Base-by-base conservation (phyloP, 1,140 invertebrate genomes). In the Cephus cinctus region DNA sequence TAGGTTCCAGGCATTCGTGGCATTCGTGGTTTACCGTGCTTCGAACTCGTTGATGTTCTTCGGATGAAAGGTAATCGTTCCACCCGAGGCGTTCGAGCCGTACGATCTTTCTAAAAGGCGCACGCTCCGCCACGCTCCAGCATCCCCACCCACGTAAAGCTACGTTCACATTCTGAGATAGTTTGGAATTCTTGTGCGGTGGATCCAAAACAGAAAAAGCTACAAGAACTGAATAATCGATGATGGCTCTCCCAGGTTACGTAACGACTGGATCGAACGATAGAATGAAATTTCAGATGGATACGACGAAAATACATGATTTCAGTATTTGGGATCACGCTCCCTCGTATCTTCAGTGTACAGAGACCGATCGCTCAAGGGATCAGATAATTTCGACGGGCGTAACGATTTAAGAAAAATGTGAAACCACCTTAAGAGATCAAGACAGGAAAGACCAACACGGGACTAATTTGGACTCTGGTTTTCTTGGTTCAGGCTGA, bases 91-190 rank as follows among this genome's bases (percentile, higher is more conserved):
- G 59, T 62, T 39, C 57, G 54, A 57, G 59, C 50, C 64, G 47
- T 55, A 63, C 59, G 61, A 55, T 59, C 52, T 45, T 48, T 61
- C 43, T 59, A 56, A 58, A 60, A 61, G 60, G 60, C 66, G 56
- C 69, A 67, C 69, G 69, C 64, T 65, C 61, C 57, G 65, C 69
- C 67, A 71, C 67, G 69, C 67, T 67, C 61, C 67, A 56, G 41
- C 47, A 57, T 64, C 59, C 65, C 65, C 58, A 58, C 64, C 56
- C 50, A 46, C 41, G 15, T 40, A 38, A 36, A 14, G 34, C 34
- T 18, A 30, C 16, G 12, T 43, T 32, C 14, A 14, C 19, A 5
- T 22, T 14, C 40, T 49, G 39, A 30, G 8, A 8, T 12, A 9
- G 27, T 9, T 30, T 12, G 8, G 12, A 8, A 12, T 12, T 8